Base-by-base conservation (phyloP, 2,113 vertebrate species). In the Tetrao urogallus region DNA sequence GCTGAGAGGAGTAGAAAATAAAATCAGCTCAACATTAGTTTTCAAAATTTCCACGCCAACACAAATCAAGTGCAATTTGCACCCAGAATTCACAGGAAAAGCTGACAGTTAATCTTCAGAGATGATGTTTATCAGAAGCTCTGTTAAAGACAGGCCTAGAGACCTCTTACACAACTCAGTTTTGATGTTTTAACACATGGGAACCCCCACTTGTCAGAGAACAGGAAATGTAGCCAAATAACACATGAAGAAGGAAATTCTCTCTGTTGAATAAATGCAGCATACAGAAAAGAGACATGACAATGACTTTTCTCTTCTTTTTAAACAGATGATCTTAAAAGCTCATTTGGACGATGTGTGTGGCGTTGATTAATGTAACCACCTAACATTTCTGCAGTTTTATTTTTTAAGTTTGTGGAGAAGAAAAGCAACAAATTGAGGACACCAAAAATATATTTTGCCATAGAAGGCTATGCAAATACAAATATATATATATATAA, bases 151-250 rank as follows among this genome's bases (percentile, higher is more conserved):
- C 27, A 24, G 66, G 47, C 21, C 36, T 12, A 13, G 36, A 73
- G 27, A 79, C 2, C 16, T 78, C 19, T 78, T 40, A 78, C n/a
- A 78, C 0, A 0, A 17, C 34, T 74, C 16, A 47, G 17, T 72
- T 84, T 60, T 84, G 43, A 36, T 48, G 9, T 57, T 72, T 50
- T 57, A 47, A 30, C 75, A 28, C 61, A 57, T 2, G 7, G 40
- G 11, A 73, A 57, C 5, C 66, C 1, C 15, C 6, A 0, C 42
- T 70, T 70, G n/a, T 12, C 47, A 71, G 34, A 63, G 25, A 81
- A 82, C 13, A 72, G 58, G 70, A 50, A 64, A 74, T 13, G 63
- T 1, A 52, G 7, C 10, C 2, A 4, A 77, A 38, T 77, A 54
- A 90, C 71, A 10, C 25, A 58, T 2, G 13, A 63, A 57, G 45